phyloP scores from a whole-genome alignment of 2,888 invertebrate species.

The Drosophila subsilvestris region DNA sequence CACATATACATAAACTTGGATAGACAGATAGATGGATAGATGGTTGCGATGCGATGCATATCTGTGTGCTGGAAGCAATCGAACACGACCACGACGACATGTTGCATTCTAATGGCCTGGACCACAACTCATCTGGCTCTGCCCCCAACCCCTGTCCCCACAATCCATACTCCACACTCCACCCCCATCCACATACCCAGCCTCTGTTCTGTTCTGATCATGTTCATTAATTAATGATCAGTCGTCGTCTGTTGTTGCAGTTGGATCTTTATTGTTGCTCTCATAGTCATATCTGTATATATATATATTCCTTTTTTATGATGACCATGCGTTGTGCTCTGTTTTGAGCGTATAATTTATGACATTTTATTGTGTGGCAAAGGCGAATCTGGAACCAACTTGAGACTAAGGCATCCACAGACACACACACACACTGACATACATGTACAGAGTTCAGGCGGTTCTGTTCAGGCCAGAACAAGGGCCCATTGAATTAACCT shows the following conservation, averaged over 20 bases:
- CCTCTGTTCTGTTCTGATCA: conserved; percentile 60
- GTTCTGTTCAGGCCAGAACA: conserved; percentile 16
- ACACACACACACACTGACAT: too few relatives aligned
- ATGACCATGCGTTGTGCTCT: conserved; percentile 69
- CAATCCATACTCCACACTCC: not conserved
- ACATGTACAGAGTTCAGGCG: not conserved
- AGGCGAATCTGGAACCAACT: conserved; percentile 55
- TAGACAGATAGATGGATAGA: conserved; percentile 12
- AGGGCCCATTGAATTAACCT: conserved; percentile 7
- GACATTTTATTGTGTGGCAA: conserved; percentile 77
- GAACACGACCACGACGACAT: conserved; percentile 72
- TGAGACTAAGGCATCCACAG: not conserved
- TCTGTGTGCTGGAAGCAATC: conserved; percentile 62
- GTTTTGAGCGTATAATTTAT: conserved; percentile 69
- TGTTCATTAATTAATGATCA: conserved; percentile 80
- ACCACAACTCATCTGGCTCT: conserved; percentile 56
- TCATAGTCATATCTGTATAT: conserved; percentile 1
- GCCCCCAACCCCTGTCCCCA: conserved; percentile 13
- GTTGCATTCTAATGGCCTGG: conserved; percentile 75
- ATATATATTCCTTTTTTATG: conserved; percentile 58
- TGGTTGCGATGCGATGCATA: conserved; percentile 54
- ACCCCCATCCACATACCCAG: conserved; percentile 1
- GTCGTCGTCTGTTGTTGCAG: conserved; percentile 58
- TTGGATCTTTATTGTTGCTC: conserved; percentile 67
- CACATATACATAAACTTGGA: conserved; percentile 10